phyloP scores from a whole-genome alignment of 2,888 invertebrate species.

The Malthinus seriepunctatus region DNA sequence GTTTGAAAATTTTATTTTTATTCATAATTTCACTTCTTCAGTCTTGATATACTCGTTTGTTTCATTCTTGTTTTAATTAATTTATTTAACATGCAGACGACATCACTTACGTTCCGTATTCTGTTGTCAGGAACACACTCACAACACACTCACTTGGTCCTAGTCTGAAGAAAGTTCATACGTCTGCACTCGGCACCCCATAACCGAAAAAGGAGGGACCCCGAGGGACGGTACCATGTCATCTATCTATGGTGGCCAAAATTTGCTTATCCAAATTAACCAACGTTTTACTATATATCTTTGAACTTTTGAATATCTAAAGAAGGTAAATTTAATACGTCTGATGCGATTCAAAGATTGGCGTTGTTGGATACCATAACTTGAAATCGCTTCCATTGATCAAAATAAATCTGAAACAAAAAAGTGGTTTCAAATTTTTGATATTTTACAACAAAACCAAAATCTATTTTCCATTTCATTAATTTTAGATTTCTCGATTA shows the following conservation, averaged over 20 bases:
- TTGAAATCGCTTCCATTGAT: constrained; percentile 45
- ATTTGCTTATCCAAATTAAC: constrained; percentile 10
- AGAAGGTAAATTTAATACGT: constrained; percentile 37
- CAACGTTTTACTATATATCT: neutral
- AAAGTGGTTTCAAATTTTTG: too few species aligned
- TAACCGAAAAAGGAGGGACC: constrained; percentile 43
- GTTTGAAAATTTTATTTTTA: constrained; percentile 36
- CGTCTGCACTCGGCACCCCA: constrained; percentile 49
- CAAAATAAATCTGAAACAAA: constrained; percentile 45
- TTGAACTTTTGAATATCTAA: constrained; percentile 23
- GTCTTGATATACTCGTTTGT: constrained; percentile 45
- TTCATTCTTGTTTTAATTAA: constrained; percentile 26
- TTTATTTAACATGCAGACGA: constrained; percentile 35
- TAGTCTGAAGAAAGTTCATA: constrained; percentile 33
- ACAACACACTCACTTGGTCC: constrained; percentile 41
- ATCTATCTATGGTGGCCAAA: constrained; percentile 24
- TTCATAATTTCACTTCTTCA: constrained; percentile 41
- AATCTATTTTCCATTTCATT: too few species aligned
- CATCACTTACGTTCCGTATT: constrained; percentile 39
- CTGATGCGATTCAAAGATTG: constrained; percentile 47
- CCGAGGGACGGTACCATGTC: constrained; percentile 48
- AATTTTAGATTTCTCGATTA: too few species aligned
- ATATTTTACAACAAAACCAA: too few species aligned
- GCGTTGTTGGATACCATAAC: constrained; percentile 49
- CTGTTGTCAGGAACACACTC: constrained; percentile 40